A percentile compares a stretch with the other conserved stretches of the same genome.
phyloP scores from a whole-genome alignment of 2,113 vertebrate species.

The Uria aalge region DNA sequence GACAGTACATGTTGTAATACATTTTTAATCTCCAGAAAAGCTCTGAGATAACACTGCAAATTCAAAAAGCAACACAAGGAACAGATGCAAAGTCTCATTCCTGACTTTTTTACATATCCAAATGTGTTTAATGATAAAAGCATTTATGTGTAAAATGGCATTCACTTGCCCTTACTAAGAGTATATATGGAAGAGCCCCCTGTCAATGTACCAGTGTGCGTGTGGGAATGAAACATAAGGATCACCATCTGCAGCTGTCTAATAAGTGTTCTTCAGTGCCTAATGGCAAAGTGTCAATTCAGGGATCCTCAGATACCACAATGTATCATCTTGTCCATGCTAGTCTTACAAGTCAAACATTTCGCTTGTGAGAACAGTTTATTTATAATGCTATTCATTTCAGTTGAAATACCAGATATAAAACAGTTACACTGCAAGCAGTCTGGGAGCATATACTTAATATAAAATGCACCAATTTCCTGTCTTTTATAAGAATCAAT shows the following conservation, averaged over 20 bases:
- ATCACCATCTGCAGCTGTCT: constrained; percentile 46
- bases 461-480: neutral
- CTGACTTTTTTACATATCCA: neutral
- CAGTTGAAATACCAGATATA: neutral
- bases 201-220: neutral
- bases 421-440: neutral
- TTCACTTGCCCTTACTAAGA: constrained; percentile 47
- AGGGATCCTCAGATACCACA: constrained; percentile 28
- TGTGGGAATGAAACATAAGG: constrained; percentile 55
- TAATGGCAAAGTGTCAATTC: constrained; percentile 19
- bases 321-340: constrained; percentile 22
- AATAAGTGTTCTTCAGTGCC: constrained; percentile 3
- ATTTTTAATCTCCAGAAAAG: constrained; percentile 23
- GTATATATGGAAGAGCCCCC: constrained; percentile 20
- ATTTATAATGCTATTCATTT: constrained; percentile 18
- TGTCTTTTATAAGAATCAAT: neutral
- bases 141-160: constrained; percentile 41
- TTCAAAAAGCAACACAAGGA: constrained; percentile 3
- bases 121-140: constrained; percentile 34
- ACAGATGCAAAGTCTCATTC: constrained; percentile 22
- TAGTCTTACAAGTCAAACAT: constrained; percentile 17
- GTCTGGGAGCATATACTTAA: neutral
- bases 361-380: constrained; percentile 9
- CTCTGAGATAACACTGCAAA: neutral
- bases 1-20: neutral